These are phyloP conservation scores for Galerucella pusilla DNA, from an alignment of 2,888 invertebrate species.

Conservation along the genomic window DNA sequence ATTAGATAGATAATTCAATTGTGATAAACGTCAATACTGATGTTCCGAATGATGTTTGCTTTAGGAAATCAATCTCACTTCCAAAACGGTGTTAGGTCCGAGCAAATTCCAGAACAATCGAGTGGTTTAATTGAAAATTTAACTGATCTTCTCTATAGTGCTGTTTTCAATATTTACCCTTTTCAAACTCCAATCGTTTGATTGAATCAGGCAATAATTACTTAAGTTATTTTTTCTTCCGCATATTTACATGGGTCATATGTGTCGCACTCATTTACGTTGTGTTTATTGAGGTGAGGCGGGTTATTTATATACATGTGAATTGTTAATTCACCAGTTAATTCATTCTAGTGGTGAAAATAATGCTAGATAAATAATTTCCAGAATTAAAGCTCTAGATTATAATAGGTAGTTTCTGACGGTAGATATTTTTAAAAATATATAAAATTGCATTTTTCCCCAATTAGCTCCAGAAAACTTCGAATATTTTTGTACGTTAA, in stretches of 20 bases:
- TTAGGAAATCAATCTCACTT: constrained; percentile 25
- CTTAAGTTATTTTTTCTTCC: not conserved
- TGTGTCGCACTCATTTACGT: not conserved
- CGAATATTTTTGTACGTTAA: not conserved
- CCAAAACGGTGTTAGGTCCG: constrained; percentile 5
- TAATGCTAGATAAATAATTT: too few species aligned
- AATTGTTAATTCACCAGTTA: too few species aligned
- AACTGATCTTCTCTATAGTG: not conserved
- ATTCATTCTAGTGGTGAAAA: too few species aligned
- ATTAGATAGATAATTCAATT: constrained; percentile 31
- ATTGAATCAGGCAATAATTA: not conserved
- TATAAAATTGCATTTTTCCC: too few species aligned
- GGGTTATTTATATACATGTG: too few species aligned
- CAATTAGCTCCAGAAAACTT: not conserved
- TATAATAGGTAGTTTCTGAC: too few species aligned
- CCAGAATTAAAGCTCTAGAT: too few species aligned
- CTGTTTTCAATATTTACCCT: constrained; percentile 16
- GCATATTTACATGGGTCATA: not conserved
- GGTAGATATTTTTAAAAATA: too few species aligned
- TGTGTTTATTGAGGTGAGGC: too few species aligned
- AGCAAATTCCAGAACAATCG: constrained; percentile 22
- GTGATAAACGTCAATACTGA: constrained; percentile 34
- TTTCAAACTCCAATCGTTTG: not conserved
- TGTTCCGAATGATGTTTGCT: constrained; percentile 26
- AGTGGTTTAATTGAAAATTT: constrained; percentile 19